Base-by-base conservation (phyloP, 2,797 vertebrate species). In the Myotis vivesi region DNA sequence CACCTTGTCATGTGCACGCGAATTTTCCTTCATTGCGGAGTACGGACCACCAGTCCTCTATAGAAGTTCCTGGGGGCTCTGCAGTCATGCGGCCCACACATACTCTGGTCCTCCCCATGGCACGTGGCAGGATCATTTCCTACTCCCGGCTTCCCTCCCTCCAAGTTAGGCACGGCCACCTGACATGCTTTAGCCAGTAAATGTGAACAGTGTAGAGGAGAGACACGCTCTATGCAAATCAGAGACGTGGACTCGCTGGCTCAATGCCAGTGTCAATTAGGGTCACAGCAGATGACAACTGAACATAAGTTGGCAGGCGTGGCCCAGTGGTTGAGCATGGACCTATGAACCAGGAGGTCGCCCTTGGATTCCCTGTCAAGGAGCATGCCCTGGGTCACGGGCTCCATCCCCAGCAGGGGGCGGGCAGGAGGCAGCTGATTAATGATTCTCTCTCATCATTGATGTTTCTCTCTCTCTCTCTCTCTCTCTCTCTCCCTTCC, bases 181-280 rank as follows among this genome's bases (percentile, higher is more conserved):
- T 30, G 66, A 36, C 69, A 68, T 16, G 22, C 46, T 80, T n/a
- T 36, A 30, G 30, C 46, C 77, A 86, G 36, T n/a, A 83, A 75
- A 53, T 0, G 1, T 2, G 16, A 72, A 20, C 30, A 28, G 53
- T 0, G 3, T 0, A 30, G n/a, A 30, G 4, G 51, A 72, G 30
- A 62, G 57, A 33, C 62, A 23, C 3, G 7, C 68, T 38, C 16
- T 4, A 9, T 4, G 23, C 53, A 41, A 25, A 84, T 3, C 7
- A 38, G 72, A 75, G 49, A 28, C 8, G n/a, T 2, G 5, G 38
- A 23, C 3, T 5, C 64, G 46, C 33, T 2, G 20, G 76, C 36
- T 55, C 20, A 0, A 8, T 8, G 80, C 55, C 53, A 44, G 46
- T 8, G 53, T 41, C 51, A 5, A 0, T 10, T 5, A 36, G 33